Base-by-base conservation (phyloP, 2,113 vertebrate genomes). In the Saccopteryx bilineata region DNA sequence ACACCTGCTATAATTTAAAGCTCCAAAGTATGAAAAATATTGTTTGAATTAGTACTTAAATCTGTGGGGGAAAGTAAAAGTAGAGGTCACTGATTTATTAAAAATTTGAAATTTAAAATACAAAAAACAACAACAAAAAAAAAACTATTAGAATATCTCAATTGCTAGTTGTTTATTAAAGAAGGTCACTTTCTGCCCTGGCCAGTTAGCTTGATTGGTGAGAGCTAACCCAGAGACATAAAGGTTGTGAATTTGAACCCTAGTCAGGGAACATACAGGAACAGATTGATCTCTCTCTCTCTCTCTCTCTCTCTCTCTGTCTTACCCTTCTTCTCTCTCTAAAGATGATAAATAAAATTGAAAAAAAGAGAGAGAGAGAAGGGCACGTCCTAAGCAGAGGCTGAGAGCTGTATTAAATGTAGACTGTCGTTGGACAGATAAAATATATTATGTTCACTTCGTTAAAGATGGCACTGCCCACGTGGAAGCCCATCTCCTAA, bases 101-200 rank as follows among this genome's bases (percentile, higher is more conserved):
- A 96, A 95, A 95, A 81, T 28, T 89, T 88, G 46, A 18, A 95
- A 68, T 94, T 92, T 54, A 88, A 24, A 79, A 93, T 74, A 79
- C 28, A 69, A n/a, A n/a, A n/a, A n/a, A n/a, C n/a, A n/a, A n/a
- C n/a, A n/a, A n/a, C n/a, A n/a, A n/a, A n/a, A n/a, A n/a, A n/a
- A n/a, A n/a, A n/a, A n/a, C n/a, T n/a, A n/a, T n/a, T n/a, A n/a
- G 31, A 91, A 33, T 21, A 28, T 12, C 7, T 85, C 14, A 26
- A 21, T 79, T 75, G 17, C 82, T 72, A 14, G 12, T 21, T 85
- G 56, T 72, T 93, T 79, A 21, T 60, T 54, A 61, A 17, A 86
- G 68, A 72, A 92, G 12, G n/a, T 65, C 26, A 63, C 63, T 78
- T 56, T 81, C 74, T 39, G 39, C 39, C 39, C 39, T 39, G 39